Percentiles rank a stretch among this genome's conserved stretches.
These are phyloP conservation scores for Heptranchias perlo DNA, from an alignment of 2,113 vertebrate species.

Conservation along the genomic window DNA sequence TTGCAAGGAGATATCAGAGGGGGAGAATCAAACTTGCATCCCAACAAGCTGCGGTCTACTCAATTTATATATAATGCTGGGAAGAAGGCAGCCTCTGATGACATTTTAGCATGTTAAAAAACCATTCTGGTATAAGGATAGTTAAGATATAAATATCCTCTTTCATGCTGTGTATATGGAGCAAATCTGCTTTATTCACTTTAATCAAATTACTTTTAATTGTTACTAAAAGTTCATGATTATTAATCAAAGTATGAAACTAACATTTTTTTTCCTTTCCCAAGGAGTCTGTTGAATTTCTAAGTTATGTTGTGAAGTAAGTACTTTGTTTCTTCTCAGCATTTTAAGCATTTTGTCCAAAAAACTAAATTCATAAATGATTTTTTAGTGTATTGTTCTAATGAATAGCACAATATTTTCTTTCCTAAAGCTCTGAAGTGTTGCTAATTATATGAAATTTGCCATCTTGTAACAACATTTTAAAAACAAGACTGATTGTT, in stretches of 20 bases:
- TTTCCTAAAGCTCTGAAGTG: neutral
- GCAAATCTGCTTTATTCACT: neutral
- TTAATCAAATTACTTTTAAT: neutral
- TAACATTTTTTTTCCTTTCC: conserved; percentile 38
- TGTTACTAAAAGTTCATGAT: neutral
- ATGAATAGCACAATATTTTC: neutral
- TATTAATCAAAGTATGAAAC: neutral
- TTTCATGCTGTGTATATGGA: neutral
- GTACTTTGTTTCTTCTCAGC: conserved; percentile 45
- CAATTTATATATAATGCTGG: neutral
- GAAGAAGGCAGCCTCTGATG: neutral
- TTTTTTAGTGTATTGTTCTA: neutral
- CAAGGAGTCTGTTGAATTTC: conserved; percentile 68
- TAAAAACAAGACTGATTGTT: neutral
- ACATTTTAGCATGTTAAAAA: neutral
- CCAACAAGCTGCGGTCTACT: no score
- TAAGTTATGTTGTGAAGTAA: conserved; percentile 68
- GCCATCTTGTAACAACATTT: neutral
- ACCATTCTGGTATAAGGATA: neutral
- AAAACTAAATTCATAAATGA: neutral
- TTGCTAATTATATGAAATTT: neutral
- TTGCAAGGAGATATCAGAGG: no score
- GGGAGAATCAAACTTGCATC: no score
- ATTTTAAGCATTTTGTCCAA: neutral
- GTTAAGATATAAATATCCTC: neutral